Percentiles rank a stretch among this genome's conserved stretches.
Evolutionary conservation across 1,140 invertebrate species (phyloP).

Genomic region (Lordiphosa mommai): DNA sequence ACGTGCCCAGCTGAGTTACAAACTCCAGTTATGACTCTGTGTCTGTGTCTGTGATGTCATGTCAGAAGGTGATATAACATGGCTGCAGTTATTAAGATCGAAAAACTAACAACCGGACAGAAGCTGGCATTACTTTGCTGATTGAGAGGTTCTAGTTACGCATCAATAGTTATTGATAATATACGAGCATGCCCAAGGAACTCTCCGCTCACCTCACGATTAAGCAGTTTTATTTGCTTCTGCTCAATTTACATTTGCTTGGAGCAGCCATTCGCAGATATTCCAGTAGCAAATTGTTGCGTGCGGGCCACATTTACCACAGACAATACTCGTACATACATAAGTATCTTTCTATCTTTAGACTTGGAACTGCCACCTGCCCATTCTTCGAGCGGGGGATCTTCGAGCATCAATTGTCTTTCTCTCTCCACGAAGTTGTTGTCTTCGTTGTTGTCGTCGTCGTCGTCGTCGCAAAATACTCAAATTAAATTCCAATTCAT

Average conservation of each 20-base stretch:
- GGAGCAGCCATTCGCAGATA: conserved; percentile 32
- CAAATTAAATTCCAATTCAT: conserved; percentile 79
- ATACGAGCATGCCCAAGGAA: no score
- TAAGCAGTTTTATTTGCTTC: conserved; percentile 61
- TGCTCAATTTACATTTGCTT: conserved; percentile 7
- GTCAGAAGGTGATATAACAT: conserved; percentile 75
- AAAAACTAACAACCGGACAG: neutral
- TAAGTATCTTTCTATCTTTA: conserved; percentile 50
- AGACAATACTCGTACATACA: conserved; percentile 26
- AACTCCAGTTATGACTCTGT: conserved; percentile 1
- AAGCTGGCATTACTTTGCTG: no score
- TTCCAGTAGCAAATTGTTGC: conserved; percentile 78
- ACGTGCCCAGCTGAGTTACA: conserved; percentile 57
- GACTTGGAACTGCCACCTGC: conserved; percentile 46
- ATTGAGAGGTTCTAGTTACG: no score
- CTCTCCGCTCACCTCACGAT: conserved; percentile 48
- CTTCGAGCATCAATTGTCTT: conserved; percentile 64
- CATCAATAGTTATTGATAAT: conserved; percentile 8
- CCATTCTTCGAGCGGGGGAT: conserved; percentile 57
- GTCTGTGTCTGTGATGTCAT: conserved; percentile 52
- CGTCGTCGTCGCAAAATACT: conserved; percentile 65
- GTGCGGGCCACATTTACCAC: conserved; percentile 66
- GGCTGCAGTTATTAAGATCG: conserved; percentile 64
- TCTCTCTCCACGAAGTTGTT: conserved; percentile 64
- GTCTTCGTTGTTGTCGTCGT: conserved; percentile 22